A percentile compares a stretch with the other conserved stretches of the same genome.
phyloP scores from a whole-genome alignment of 1,140 invertebrate species.

The Caenorhabditis tropicalis region DNA sequence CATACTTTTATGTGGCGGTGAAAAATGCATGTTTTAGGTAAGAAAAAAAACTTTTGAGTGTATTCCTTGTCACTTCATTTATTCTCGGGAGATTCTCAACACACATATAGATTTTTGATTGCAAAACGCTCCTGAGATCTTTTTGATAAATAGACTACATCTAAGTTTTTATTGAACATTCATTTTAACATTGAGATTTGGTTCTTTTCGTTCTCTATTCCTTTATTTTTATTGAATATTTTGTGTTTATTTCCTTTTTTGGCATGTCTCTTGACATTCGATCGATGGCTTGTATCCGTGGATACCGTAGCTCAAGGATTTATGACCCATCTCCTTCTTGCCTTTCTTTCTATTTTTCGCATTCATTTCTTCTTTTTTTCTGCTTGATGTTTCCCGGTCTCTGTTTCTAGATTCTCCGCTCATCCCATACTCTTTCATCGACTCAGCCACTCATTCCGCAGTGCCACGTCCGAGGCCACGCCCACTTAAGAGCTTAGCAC shows the following conservation, averaged over 20 bases:
- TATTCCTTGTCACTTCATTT: too few relatives aligned
- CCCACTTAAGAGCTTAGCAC: neutral
- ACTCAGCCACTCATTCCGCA: neutral
- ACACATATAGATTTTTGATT: too few relatives aligned
- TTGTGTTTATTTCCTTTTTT: neutral
- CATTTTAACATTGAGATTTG: too few relatives aligned
- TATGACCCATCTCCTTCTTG: neutral
- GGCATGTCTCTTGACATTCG: neutral
- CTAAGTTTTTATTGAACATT: too few relatives aligned
- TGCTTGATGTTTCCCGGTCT: neutral
- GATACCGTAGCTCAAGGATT: constrained; percentile 35
- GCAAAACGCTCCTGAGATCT: too few relatives aligned
- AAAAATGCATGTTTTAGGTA: neutral
- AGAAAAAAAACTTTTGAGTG: too few relatives aligned
- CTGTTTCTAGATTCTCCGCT: neutral
- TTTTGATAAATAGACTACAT: too few relatives aligned
- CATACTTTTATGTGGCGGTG: neutral
- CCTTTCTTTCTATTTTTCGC: neutral
- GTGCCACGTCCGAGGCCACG: neutral
- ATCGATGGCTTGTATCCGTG: neutral
- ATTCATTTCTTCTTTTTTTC: neutral
- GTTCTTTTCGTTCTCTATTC: too few relatives aligned
- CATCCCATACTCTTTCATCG: neutral
- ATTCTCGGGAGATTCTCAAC: too few relatives aligned
- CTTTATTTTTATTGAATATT: neutral